Percentiles rank a stretch among this genome's conserved stretches.
Evolutionary conservation across 2,113 vertebrate genomes (phyloP).

Genomic region (Piaya cayana): DNA sequence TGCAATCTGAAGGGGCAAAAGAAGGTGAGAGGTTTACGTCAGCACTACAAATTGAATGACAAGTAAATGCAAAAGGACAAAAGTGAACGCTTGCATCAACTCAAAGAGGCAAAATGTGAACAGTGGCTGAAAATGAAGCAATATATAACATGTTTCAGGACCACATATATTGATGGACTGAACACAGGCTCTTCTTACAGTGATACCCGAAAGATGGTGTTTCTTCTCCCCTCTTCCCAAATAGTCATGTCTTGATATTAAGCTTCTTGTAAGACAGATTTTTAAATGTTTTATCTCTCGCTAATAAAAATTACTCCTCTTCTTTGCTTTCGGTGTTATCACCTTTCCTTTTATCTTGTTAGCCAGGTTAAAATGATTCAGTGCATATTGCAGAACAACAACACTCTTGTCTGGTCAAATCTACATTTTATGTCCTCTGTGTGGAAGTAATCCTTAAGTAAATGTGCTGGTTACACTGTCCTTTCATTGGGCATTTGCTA

Average conservation of each 20-base stretch:
- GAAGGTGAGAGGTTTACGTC: not conserved
- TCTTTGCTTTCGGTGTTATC: not conserved
- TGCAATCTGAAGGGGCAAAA: not conserved
- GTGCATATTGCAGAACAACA: slow-evolving; percentile 10
- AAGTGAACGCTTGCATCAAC: not conserved
- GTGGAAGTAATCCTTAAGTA: not conserved
- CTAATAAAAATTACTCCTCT: not conserved
- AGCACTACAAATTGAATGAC: not conserved
- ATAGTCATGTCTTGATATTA: not conserved
- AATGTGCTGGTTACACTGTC: not conserved
- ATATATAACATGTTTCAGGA: not conserved
- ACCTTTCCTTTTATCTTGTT: slow-evolving; percentile 23
- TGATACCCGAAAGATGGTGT: not conserved
- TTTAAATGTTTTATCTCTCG: not conserved
- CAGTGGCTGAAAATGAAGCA: not conserved
- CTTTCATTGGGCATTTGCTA: slow-evolving; percentile 6
- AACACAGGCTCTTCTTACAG: not conserved
- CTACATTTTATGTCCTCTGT: not conserved
- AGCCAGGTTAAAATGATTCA: slow-evolving; percentile 28
- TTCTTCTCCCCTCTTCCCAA: not conserved
- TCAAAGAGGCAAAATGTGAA: not conserved
- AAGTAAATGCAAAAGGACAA: not conserved
- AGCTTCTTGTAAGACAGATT: not conserved
- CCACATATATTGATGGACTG: not conserved
- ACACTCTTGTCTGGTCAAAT: not conserved